A percentile compares a stretch with the other conserved stretches of the same genome.
Evolutionary conservation across 2,888 invertebrate species (phyloP).

Genomic region (Acanthosoma haemorrhoidale): DNA sequence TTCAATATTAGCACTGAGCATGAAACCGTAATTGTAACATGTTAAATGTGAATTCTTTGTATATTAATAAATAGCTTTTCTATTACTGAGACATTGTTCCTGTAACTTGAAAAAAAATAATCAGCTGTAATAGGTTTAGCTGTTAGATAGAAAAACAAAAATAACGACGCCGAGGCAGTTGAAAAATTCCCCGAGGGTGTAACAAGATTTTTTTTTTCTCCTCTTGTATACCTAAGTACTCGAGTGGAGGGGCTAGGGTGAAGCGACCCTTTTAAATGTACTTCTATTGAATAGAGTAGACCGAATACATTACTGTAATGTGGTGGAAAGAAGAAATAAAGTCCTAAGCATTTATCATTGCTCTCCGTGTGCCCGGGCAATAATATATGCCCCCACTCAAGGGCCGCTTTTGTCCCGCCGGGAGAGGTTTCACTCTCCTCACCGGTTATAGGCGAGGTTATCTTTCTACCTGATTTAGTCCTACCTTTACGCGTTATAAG

Average conservation of each 20-base stretch:
- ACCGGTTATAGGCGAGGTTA: constrained; percentile 15
- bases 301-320: constrained; percentile 29
- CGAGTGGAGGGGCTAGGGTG: not conserved
- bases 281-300: constrained; percentile 27
- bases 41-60: no score
- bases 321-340: constrained; percentile 32
- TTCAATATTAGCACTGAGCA: no score
- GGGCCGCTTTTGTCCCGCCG: constrained; percentile 24
- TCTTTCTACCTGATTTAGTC: constrained; percentile 29
- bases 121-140: not conserved
- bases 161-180: not conserved
- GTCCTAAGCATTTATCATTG: constrained; percentile 28
- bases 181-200: constrained; percentile 19
- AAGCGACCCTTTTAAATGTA: constrained; percentile 29
- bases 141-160: not conserved
- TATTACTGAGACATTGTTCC: no score
- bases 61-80: no score
- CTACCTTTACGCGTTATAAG: constrained; percentile 25
- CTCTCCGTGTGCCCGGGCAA: not conserved
- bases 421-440: constrained; percentile 26
- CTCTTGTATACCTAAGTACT: constrained; percentile 27
- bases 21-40: no score
- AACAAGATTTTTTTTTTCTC: constrained; percentile 24
- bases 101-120: no score
- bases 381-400: constrained; percentile 22